Evolutionary conservation across 2,797 vertebrate species (phyloP), one percentile per base, ranked within the genome.

Genomic region (Myotis myotis): DNA sequence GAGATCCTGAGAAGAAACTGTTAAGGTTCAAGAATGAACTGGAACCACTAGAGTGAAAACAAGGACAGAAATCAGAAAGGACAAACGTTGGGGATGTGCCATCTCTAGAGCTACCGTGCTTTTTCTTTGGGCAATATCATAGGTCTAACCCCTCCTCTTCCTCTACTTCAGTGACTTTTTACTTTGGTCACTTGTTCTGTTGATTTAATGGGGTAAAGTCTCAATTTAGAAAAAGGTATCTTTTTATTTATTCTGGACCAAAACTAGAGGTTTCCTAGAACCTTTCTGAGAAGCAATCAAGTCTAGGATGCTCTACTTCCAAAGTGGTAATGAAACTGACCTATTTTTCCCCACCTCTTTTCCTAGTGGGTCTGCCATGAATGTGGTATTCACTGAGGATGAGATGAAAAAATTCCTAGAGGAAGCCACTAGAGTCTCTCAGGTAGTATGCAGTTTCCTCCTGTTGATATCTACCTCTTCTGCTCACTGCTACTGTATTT

Each of bases 391-490:
- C 41, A 98, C 98, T 51, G 99, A 99, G 72, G 99, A 99, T 51
- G 99, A 99, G 97, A 99, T 99, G 99, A 99, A 99, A 97, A 99
- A 98, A n/a, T 99, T 99, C 97, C 98, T 99, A 96, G 99, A 99
- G 95, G 99, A 99, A 98, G 99, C 99, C 76, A 98, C 99, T 22
- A 98, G 99, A 98, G 99, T 99, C 80, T 99, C 99, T 89, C 99
- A 99, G 99, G 99, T 99, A 98, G 44, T 2, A n/a, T 95, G 41
- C 1, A 0, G 12, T 91, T 81, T 93, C 57, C 28, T 84, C 10
- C 11, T 33, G 4, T 20, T 51, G 38, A 30, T 19, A 38, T 60
- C 51, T 6, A 38, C 28, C 12, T 80, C 87, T 66, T 84, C 17
- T 80, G n/a, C 55, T 74, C 30, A 75, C 85, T 92, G 60, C 3